Evolutionary conservation across 2,888 invertebrate genomes (phyloP), one percentile per base, ranked within the genome.

Genomic region (Leptopilina drosophilae): DNA sequence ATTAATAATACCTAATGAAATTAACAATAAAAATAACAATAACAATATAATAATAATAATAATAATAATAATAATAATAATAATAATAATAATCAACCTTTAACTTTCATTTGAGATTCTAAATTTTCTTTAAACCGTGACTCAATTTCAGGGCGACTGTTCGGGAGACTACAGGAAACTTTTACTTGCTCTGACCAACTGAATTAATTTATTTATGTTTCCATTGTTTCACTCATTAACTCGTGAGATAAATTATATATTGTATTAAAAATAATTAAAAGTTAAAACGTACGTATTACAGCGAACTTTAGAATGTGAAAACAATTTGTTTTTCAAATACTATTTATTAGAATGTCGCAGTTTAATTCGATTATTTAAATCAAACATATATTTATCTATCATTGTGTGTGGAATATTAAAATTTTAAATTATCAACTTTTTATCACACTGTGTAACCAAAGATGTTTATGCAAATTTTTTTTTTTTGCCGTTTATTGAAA

Each of bases 161-260:
- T 96, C 96, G 81, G 97, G 97, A 76, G 96, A 97, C 92, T 97
- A 97, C 94, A 97, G 96, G 93, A 96, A 96, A 91, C 95, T 96
- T 86, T 93, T 98, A 82, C 94, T 97, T 83, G 95, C 96, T 76
- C 92, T 97, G 64, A 93, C 96, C 85, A 90, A 89, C 89, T 89
- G 87, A 88, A 80, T 85, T 65, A 82, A 78, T 77, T 78, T 85
- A 81, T 69, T 84, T 85, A 42, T 42, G 7, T 66, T 76, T 66
- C 26, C 42, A 65, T 79, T 66, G 53, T 76, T 56, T 56, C 56
- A 49, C 49, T 62, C 15, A 77, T 67, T 42, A 67, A 76, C 59
- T 66, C 69, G 53, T 79, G 56, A 40, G 49, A 59, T 64, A 75
- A 56, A 14, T 59, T 59, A 46, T 59, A 15, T 15, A 66, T 49